These are phyloP conservation scores for Gymnocypris eckloni DNA, from an alignment of 2,797 vertebrate genomes.

Conservation along the genomic window DNA sequence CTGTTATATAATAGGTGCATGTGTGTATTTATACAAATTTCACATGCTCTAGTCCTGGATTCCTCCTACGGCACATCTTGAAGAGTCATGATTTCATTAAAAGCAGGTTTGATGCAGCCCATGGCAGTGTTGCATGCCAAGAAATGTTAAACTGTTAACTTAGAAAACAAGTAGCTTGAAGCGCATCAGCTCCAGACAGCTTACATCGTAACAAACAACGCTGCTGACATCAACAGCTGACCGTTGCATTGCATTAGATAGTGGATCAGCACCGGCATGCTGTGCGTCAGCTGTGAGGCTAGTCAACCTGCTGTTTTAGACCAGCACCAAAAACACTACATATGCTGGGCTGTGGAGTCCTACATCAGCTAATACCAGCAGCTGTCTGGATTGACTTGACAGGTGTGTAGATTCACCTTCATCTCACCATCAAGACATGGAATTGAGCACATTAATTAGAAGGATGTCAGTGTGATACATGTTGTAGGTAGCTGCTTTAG, in stretches of 20 bases:
- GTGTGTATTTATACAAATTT: conserved; percentile 9
- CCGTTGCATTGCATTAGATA: not conserved
- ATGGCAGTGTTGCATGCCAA: not conserved
- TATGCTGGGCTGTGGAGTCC: conserved; percentile 11
- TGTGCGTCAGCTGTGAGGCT: conserved; percentile 6
- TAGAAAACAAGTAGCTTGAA: not conserved
- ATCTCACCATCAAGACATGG: not conserved
- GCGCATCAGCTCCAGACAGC: conserved; percentile 6
- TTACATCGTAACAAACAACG: not conserved
- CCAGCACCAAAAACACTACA: not conserved
- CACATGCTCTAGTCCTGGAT: conserved; percentile 9
- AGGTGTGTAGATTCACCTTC: conserved; percentile 13
- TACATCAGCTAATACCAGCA: conserved; percentile 8
- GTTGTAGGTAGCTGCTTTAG: conserved; percentile 39
- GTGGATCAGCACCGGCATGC: not conserved
- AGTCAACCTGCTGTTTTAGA: not conserved
- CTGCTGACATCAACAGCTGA: not conserved
- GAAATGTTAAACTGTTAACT: conserved; percentile 24
- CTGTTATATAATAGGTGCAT: conserved; percentile 28
- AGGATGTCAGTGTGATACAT: not conserved
- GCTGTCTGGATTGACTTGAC: conserved; percentile 6
- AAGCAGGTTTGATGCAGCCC: conserved; percentile 20
- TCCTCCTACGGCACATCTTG: conserved; percentile 41
- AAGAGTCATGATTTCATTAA: conserved; percentile 43
- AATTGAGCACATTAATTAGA: not conserved